A percentile compares a stretch with the other conserved stretches of the same genome.
These are phyloP conservation scores for Microctenopoma lineatum DNA, from an alignment of 2,797 vertebrate genomes.

Conservation along the genomic window DNA sequence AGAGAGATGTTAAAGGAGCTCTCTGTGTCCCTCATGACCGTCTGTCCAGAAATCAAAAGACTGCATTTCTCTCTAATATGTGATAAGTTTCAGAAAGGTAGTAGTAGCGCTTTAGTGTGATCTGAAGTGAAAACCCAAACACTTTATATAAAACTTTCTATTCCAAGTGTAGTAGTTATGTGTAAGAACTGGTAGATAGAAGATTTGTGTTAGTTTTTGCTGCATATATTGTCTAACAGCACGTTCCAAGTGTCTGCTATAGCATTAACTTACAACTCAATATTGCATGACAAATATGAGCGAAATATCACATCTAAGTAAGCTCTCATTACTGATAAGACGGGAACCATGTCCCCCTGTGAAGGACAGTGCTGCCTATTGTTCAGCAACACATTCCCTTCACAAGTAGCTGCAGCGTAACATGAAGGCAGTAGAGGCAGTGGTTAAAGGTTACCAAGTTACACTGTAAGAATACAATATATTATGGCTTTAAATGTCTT, in stretches of 20 bases:
- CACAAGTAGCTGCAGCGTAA: slow-evolving; percentile 17
- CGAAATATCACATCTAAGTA: slow-evolving; percentile 33
- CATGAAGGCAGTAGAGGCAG: slow-evolving; percentile 7
- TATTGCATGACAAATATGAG: slow-evolving; percentile 11
- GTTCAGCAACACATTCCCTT: slow-evolving; percentile 42
- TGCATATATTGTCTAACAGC: not conserved
- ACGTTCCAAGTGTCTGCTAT: slow-evolving; percentile 12
- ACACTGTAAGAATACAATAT: slow-evolving; percentile 4
- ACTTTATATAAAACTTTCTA: slow-evolving; percentile 14
- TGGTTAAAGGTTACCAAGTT: slow-evolving; percentile 28
- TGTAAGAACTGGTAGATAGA: slow-evolving; percentile 12
- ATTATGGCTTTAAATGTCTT: not conserved
- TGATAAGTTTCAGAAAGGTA: slow-evolving; percentile 45
- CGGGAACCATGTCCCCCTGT: slow-evolving; percentile 11
- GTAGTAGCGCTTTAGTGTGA: slow-evolving; percentile 20
- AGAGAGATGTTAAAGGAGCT: slow-evolving; percentile 51
- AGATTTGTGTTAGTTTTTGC: slow-evolving; percentile 1
- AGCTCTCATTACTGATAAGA: slow-evolving; percentile 45
- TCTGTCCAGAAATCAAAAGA: slow-evolving; percentile 56
- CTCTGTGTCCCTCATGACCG: slow-evolving; percentile 39
- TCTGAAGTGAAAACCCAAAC: slow-evolving; percentile 25
- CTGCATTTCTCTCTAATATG: slow-evolving; percentile 33
- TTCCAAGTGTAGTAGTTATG: not conserved
- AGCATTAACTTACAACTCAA: slow-evolving; percentile 7
- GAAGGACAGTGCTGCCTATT: slow-evolving; percentile 51